Evolutionary conservation across 1,140 invertebrate genomes (phyloP).

Genomic region (Charaxes varanes): DNA sequence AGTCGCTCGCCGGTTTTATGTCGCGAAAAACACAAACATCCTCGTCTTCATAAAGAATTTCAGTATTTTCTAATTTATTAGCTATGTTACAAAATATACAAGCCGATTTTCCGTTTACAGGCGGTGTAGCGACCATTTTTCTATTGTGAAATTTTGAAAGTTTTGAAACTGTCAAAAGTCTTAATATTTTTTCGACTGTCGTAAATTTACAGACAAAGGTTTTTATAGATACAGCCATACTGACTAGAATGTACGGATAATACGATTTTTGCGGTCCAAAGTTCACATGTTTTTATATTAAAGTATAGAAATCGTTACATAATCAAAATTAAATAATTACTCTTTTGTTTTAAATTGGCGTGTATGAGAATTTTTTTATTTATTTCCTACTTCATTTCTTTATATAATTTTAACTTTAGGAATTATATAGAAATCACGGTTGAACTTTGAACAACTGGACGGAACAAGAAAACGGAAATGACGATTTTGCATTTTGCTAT

Average conservation of each 20-base stretch:
- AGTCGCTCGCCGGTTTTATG: constrained; percentile 86
- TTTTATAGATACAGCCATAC: constrained; percentile 12
- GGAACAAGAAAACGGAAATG: too few species aligned
- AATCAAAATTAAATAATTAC: too few species aligned
- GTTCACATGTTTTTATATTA: too few species aligned
- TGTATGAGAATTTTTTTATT: too few species aligned
- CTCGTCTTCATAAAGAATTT: constrained; percentile 82
- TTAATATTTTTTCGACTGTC: constrained; percentile 2
- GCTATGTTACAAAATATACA: constrained; percentile 86
- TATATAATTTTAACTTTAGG: too few species aligned
- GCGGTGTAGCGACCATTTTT: constrained; percentile 12
- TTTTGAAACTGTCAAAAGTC: constrained; percentile 6
- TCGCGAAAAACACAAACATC: constrained; percentile 87
- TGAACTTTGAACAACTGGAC: too few species aligned
- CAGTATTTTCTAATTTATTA: constrained; percentile 72
- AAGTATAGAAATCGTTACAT: too few species aligned
- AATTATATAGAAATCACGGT: too few species aligned
- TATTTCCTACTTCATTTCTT: too few species aligned
- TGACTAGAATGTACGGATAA: background rate
- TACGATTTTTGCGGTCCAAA: too few species aligned
- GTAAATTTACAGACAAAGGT: background rate
- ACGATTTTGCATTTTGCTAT: too few species aligned
- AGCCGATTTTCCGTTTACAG: constrained; percentile 25
- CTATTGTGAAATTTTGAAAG: constrained; percentile 4
- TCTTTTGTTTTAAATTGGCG: too few species aligned